phyloP scores from a whole-genome alignment of 1,140 invertebrate species.

The Drosophila ercepeae region DNA sequence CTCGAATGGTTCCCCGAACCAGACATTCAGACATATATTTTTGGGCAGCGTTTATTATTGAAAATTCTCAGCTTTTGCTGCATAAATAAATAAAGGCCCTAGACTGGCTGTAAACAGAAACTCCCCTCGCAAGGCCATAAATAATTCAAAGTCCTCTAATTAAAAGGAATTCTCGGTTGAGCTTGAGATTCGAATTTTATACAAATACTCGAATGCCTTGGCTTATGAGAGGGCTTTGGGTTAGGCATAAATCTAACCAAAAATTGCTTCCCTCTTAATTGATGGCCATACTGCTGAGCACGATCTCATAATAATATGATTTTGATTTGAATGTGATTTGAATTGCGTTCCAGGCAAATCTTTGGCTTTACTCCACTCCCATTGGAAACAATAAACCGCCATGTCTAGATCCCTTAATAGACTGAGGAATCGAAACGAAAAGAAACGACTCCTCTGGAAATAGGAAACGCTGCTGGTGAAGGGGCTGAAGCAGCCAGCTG shows the following conservation, averaged over 20 bases:
- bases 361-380: slow-evolving; percentile 7
- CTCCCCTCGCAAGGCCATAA: slow-evolving; percentile 47
- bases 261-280: slow-evolving; percentile 50
- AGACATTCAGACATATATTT: slow-evolving; percentile 32
- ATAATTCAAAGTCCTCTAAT: slow-evolving; percentile 66
- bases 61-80: slow-evolving; percentile 44
- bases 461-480: slow-evolving; percentile 16
- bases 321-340: slow-evolving; percentile 30
- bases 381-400: slow-evolving; percentile 50
- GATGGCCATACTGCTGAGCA: slow-evolving; percentile 55
- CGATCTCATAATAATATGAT: slow-evolving; percentile 40
- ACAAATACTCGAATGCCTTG: slow-evolving; percentile 37
- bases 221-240: slow-evolving; percentile 52
- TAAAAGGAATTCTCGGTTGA: slow-evolving; percentile 60
- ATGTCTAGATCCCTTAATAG: slow-evolving; percentile 51
- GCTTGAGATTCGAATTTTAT: slow-evolving; percentile 23
- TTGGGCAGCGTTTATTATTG: slow-evolving; percentile 53
- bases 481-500: slow-evolving; percentile 47
- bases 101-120: slow-evolving; percentile 26
- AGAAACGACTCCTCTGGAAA: slow-evolving; percentile 6
- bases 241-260: slow-evolving; percentile 53
- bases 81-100: slow-evolving; percentile 53
- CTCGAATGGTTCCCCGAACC: slow-evolving; percentile 30
- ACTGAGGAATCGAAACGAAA: slow-evolving; percentile 27
- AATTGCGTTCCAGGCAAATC: slow-evolving; percentile 51